phyloP scores from a whole-genome alignment of 53 echinoderm and acorn worm genomes.

The Zoroaster sp. region DNA sequence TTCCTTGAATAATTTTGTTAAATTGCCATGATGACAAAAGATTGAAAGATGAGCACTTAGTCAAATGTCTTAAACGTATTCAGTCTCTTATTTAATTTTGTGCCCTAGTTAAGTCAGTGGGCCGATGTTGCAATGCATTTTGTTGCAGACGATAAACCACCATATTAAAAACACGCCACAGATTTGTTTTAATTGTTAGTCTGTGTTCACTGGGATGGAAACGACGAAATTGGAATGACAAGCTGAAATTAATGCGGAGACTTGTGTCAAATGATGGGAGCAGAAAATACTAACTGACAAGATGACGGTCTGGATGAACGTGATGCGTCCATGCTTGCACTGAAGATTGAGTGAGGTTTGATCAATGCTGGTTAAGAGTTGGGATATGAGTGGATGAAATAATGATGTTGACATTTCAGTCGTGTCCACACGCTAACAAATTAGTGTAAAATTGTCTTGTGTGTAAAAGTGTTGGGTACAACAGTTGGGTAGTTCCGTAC shows the following conservation, averaged over 20 bases:
- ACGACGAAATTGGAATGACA: constrained; percentile 2
- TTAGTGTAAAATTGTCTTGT: too few species aligned
- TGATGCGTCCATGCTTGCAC: background rate
- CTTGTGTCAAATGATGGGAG: background rate
- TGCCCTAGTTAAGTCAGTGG: too few species aligned
- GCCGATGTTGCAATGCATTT: background rate
- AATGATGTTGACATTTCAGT: background rate
- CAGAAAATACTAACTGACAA: background rate
- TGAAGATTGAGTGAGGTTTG: background rate
- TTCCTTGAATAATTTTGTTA: too few species aligned
- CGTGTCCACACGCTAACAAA: too few species aligned
- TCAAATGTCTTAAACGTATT: background rate
- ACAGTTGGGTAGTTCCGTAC: too few species aligned
- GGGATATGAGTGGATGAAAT: background rate
- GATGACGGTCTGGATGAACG: background rate
- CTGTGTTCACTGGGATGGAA: background rate
- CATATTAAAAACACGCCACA: background rate
- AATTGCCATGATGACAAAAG: too few species aligned
- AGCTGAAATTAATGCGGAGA: background rate
- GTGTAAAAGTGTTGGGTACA: too few species aligned
- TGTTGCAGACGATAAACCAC: background rate
- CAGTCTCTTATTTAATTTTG: too few species aligned
- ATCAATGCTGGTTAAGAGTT: background rate
- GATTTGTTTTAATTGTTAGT: constrained; percentile 2
- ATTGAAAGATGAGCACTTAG: background rate